Evolutionary conservation across 2,888 invertebrate species (phyloP).

Genomic region (Drosophila subsilvestris): DNA sequence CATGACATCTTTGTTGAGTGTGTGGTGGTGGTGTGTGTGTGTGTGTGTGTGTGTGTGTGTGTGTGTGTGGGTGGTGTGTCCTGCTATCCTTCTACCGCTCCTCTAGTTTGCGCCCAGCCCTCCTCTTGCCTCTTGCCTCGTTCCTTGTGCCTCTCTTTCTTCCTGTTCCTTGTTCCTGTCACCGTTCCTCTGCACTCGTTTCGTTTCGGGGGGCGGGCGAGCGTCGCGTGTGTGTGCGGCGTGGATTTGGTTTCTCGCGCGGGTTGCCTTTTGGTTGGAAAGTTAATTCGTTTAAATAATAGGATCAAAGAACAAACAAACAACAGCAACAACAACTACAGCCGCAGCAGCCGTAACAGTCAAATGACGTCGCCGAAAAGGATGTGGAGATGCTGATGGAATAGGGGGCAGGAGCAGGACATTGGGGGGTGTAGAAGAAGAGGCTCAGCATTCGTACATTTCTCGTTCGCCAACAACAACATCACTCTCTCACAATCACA

Average conservation of each 20-base stretch:
- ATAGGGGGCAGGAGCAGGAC: not conserved
- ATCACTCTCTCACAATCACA: slow-evolving; percentile 1
- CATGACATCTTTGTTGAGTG: slow-evolving; percentile 75
- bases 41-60: slow-evolving; percentile 33
- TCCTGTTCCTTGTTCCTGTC: slow-evolving; percentile 4
- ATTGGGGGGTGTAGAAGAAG: not conserved
- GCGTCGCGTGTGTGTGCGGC: slow-evolving; percentile 9
- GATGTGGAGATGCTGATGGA: not conserved
- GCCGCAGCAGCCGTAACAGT: slow-evolving; percentile 6
- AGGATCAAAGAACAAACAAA: slow-evolving; percentile 28
- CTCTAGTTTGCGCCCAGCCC: not conserved
- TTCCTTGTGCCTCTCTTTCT: not conserved
- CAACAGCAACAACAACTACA: not conserved
- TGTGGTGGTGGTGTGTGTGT: slow-evolving; percentile 20
- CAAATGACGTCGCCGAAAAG: not conserved
- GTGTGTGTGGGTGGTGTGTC: slow-evolving; percentile 18
- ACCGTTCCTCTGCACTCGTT: slow-evolving; percentile 12
- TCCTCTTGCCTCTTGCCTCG: not conserved
- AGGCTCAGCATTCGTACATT: not conserved
- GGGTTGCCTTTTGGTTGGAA: slow-evolving; percentile 18
- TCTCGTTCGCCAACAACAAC: not conserved
- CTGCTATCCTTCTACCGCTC: slow-evolving; percentile 4
- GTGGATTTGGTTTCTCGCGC: slow-evolving; percentile 8
- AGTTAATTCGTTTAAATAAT: slow-evolving; percentile 10
- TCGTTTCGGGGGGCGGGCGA: slow-evolving; percentile 1